Evolutionary conservation across 1,140 invertebrate genomes (phyloP).

Genomic region (Drosophila sturtevanti): DNA sequence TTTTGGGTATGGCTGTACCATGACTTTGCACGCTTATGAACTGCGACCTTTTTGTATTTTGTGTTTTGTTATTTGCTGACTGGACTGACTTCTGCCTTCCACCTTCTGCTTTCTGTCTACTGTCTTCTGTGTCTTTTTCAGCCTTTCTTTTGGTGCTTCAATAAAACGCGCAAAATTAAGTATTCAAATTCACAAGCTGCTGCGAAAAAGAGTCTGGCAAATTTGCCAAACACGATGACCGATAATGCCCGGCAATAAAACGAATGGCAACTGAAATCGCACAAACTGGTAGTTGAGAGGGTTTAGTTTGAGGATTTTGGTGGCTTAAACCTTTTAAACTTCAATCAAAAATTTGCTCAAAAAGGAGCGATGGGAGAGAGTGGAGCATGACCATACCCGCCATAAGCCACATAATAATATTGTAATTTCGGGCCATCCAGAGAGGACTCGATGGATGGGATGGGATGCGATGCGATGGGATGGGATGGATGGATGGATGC

Average conservation of each 20-base stretch:
- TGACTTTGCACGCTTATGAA: conserved; percentile 52
- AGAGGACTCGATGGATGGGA: neutral
- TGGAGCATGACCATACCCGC: neutral
- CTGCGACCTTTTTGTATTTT: conserved; percentile 58
- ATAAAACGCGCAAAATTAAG: conserved; percentile 55
- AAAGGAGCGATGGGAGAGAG: conserved; percentile 19
- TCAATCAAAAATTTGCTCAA: conserved; percentile 72
- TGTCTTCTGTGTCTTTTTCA: conserved; percentile 35
- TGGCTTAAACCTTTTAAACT: conserved; percentile 64
- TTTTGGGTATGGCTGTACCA: neutral
- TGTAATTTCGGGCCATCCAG: conserved; percentile 55
- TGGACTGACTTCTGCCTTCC: neutral
- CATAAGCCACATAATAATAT: conserved; percentile 72
- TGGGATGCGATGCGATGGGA: neutral
- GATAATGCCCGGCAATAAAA: conserved; percentile 76
- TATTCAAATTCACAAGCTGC: conserved; percentile 71
- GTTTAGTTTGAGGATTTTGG: conserved; percentile 38
- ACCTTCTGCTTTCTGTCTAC: neutral
- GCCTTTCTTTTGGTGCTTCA: conserved; percentile 21
- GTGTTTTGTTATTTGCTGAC: conserved; percentile 11
- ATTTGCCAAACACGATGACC: conserved; percentile 30
- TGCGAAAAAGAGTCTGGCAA: conserved; percentile 40
- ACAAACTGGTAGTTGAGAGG: conserved; percentile 70
- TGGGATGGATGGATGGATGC: conserved; percentile 45
- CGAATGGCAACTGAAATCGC: conserved; percentile 75